A percentile compares a stretch with the other conserved stretches of the same genome.
These are phyloP conservation scores for Physeter macrocephalus DNA, from an alignment of 2,113 vertebrate genomes.

Conservation along the genomic window DNA sequence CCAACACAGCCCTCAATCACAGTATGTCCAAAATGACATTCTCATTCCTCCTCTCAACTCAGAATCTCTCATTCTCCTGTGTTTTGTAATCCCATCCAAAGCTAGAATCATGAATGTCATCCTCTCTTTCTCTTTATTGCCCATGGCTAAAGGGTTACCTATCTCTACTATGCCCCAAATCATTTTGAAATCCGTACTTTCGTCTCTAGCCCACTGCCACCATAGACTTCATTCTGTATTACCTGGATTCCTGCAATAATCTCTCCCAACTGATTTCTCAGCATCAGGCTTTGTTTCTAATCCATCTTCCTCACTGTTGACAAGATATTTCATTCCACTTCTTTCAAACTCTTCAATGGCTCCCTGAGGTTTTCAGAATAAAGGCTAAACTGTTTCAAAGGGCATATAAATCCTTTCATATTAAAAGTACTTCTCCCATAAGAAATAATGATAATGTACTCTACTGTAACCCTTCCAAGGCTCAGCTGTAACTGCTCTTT, in stretches of 20 bases:
- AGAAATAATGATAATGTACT: not conserved
- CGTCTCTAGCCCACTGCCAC: not conserved
- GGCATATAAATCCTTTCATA: not conserved
- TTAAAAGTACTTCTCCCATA: not conserved
- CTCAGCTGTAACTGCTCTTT: not conserved
- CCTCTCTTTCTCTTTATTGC: not conserved
- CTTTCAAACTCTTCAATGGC: not conserved
- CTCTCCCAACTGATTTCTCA: not conserved
- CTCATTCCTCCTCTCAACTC: too few species aligned
- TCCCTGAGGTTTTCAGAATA: not conserved
- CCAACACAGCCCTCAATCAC: not conserved
- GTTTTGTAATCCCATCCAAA: not conserved
- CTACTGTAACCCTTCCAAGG: not conserved
- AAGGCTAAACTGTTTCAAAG: not conserved
- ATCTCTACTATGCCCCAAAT: not conserved
- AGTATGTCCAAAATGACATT: not conserved
- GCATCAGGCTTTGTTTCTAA: not conserved
- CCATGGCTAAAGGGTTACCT: not conserved
- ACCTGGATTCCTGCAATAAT: not conserved
- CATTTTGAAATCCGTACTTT: not conserved
- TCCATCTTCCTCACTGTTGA: not conserved
- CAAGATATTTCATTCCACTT: not conserved
- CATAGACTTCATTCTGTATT: not conserved
- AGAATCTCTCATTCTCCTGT: not conserved
- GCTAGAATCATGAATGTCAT: not conserved